Percentiles rank a stretch among this genome's conserved stretches.
phyloP scores from a whole-genome alignment of 2,113 vertebrate genomes.

The Siniperca knerii region DNA sequence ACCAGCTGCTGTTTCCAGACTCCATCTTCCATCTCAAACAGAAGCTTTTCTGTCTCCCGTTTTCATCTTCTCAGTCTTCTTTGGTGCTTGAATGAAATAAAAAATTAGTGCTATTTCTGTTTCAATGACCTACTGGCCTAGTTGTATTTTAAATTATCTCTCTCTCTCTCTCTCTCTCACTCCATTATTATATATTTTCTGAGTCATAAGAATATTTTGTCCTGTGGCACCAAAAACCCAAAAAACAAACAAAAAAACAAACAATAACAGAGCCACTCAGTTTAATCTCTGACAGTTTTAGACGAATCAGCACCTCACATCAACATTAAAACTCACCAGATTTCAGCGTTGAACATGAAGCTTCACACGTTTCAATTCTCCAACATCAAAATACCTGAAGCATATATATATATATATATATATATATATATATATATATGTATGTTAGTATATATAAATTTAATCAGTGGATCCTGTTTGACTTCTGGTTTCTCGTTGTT shows the following conservation, averaged over 20 bases:
- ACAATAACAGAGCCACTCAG: no score
- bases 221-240: not conserved
- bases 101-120: not conserved
- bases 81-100: not conserved
- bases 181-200: not conserved
- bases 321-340: slow-evolving; percentile 26
- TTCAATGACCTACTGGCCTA: not conserved
- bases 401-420: no score
- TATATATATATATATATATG: no score
- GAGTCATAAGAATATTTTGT: not conserved
- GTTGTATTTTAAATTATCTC: not conserved
- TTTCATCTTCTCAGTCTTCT: not conserved
- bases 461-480: not conserved
- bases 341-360: not conserved
- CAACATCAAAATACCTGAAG: not conserved
- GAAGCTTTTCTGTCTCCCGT: not conserved
- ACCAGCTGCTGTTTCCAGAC: not conserved
- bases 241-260: slow-evolving; percentile 4
- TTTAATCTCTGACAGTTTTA: not conserved
- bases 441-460: not conserved
- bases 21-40: not conserved
- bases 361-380: no score
- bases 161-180: not conserved
- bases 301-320: not conserved
- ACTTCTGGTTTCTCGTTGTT: slow-evolving; percentile 18